Percentiles rank a stretch among this genome's conserved stretches.
These are phyloP conservation scores for Cairina moschata DNA, from an alignment of 2,113 vertebrate species.

Conservation along the genomic window DNA sequence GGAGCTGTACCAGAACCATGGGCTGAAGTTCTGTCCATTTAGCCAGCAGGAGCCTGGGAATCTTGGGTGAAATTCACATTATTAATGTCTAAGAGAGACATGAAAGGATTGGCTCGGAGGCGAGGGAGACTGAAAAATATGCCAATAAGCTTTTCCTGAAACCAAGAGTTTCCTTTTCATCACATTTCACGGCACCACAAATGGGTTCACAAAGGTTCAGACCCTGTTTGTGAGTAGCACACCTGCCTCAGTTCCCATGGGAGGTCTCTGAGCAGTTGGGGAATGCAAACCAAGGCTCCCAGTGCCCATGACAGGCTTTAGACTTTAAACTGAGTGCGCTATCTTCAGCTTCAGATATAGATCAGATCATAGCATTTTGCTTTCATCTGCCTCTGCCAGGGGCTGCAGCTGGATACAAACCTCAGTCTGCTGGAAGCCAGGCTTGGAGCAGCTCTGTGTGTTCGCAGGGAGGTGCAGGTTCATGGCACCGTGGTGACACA, in stretches of 20 bases:
- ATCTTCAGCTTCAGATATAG: neutral
- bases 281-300: neutral
- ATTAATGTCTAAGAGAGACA: neutral
- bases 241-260: neutral
- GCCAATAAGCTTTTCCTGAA: neutral
- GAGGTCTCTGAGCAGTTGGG: neutral
- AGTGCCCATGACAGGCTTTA: neutral
- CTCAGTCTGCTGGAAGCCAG: neutral
- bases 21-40: neutral
- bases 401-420: neutral
- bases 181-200: neutral
- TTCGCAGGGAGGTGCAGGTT: neutral
- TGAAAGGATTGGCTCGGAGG: neutral
- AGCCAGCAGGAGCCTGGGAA: neutral
- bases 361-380: neutral
- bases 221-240: neutral
- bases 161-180: neutral
- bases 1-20: neutral
- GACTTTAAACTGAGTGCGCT: neutral
- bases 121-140: neutral
- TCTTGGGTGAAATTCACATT: neutral
- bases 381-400: neutral
- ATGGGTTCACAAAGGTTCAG: neutral
- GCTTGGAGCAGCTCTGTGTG: neutral
- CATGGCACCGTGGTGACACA: neutral